Conservation (phyloP, 2,888 invertebrate species). For the Leptura quadrifasciata region DNA sequence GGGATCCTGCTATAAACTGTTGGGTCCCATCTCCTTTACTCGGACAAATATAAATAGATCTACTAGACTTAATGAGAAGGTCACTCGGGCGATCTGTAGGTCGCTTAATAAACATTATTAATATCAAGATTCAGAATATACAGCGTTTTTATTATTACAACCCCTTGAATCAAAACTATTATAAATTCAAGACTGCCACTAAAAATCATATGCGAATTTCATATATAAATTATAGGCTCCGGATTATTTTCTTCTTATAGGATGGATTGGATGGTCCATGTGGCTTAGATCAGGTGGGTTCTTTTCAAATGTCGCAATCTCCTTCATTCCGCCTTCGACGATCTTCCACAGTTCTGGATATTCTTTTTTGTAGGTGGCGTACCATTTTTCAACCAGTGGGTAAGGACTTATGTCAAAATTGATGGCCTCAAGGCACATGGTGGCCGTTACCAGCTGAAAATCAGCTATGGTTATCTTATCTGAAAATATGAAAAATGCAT, state of each 20-base stretch:
- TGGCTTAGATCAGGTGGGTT: constrained; percentile 84
- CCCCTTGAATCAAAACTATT: too few species aligned
- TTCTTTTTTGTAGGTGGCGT: constrained; percentile 81
- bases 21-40: too few species aligned
- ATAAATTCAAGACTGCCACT: too few species aligned
- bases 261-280: constrained; percentile 85
- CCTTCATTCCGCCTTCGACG: constrained; percentile 81
- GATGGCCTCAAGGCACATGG: constrained; percentile 84
- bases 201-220: too few species aligned
- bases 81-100: too few species aligned
- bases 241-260: constrained; percentile 73
- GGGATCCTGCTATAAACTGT: too few species aligned
- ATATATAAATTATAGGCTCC: not conserved
- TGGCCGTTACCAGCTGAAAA: constrained; percentile 82
- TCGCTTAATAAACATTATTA: too few species aligned
- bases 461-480: constrained; percentile 85
- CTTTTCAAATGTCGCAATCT: constrained; percentile 80
- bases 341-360: constrained; percentile 84
- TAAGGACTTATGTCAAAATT: constrained; percentile 80
- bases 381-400: constrained; percentile 80
- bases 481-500: constrained; percentile 55
- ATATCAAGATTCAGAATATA: too few species aligned
- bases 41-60: too few species aligned
- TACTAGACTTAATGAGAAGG: too few species aligned
- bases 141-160: too few species aligned